Base-by-base conservation (phyloP, 2,113 vertebrate species). In the Zapornia atra region DNA sequence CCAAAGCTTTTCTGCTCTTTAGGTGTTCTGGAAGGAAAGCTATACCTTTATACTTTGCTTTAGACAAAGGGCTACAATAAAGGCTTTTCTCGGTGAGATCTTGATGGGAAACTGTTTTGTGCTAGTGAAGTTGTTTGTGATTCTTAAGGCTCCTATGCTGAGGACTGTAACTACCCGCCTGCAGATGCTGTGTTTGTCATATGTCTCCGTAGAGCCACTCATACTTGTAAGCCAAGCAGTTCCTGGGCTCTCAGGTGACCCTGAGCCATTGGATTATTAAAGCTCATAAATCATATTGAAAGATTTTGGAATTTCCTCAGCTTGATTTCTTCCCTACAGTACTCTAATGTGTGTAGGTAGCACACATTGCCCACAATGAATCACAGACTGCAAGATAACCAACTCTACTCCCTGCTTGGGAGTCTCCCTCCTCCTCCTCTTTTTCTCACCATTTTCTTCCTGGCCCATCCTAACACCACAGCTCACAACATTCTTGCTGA, bases 201-300 rank as follows among this genome's bases (percentile, higher is more conserved):
- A 73, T 66, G 31, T 82, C 61, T 96, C 83, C 69, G 76, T n/a
- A 69, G 91, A 95, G 86, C 53, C 61, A 53, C 70, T 89, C 3
- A 2, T 86, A 76, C 17, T 87, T 72, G 53, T 95, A 5, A 96
- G 46, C 70, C 87, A 72, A 95, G 84, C 81, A 87, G 33, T 79
- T 96, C 84, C 44, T 89, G 50, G 77, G 70, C 73, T 92, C 78
- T 91, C 50, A 82, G 81, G 77, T 87, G 86, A 96, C 84, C 84
- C 73, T 50, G 69, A 89, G 65, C 29, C 0, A 0, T 38, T 77
- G 48, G 94, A 82, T 97, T 96, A 94, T 95, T 96, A 96, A 96
- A 96, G 86, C 53, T 85, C 95, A 91, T 97, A 97, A 96, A 97
- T 96, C 70, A 70, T 82, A n/a, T 48, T 84, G 80, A 92, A 78